Evolutionary conservation across 2,797 vertebrate genomes (phyloP), one percentile per base, ranked within the genome.

Genomic region (Paguma larvata): DNA sequence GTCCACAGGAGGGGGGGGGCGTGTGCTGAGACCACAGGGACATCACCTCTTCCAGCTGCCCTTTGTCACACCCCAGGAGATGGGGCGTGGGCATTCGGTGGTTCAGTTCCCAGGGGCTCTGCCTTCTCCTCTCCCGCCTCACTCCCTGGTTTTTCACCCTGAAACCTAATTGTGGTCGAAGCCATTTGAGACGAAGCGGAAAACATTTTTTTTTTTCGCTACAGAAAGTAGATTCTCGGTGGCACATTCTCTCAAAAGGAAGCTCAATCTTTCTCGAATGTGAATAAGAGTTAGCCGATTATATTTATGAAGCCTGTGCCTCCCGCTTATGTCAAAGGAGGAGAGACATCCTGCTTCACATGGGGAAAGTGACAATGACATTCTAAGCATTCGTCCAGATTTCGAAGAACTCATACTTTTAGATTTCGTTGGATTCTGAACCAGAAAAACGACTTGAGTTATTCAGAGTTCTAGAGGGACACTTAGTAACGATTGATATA

Each of bases 11-110:
- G 38, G 38, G 38, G 38, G 38, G 38, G 38, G 38, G 38, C 38
- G 38, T 38, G 34, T n/a, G 21, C 62, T 34, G 27, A 95, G 62
- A 68, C 41, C 14, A 0, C 2, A 1, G 15, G 27, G 27, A 38
- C 11, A 1, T 46, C 56, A 18, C 62, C 34, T 53, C 6, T 11
- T 21, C 72, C 56, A 6, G 19, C 8, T 0, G 0, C 19, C n/a
- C n/a, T 19, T 79, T 10, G 9, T 34, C 4, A 3, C 6, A 5
- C 13, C 3, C 4, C 32, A 30, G 18, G 53, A 25, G 48, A 12
- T 0, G 0, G 34, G 46, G 4, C 41, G 1, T 27, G n/a, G 44
- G 0, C 0, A 1, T 38, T 21, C 62, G 53, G 30, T 19, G 86
- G 41, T 2, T 9, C 14, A 5, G 23, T 7, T 41, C 56, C 30